Conservation (phyloP, 2,113 vertebrate species). For the Tringa solitaria region DNA sequence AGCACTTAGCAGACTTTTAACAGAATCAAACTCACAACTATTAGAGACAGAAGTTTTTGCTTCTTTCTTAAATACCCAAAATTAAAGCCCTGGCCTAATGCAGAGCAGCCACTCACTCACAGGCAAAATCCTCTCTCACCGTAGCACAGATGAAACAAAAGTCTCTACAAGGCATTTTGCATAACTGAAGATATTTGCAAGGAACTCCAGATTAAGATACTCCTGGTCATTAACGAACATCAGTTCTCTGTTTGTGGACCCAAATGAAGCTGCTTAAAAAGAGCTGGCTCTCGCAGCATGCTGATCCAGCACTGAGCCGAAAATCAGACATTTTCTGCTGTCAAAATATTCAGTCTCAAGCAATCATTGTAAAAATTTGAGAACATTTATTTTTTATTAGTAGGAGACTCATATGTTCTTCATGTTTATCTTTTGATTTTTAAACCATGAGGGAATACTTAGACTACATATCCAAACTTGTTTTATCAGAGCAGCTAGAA, state of each 20-base stretch:
- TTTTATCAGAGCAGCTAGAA: conserved; percentile 2
- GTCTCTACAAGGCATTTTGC: not conserved
- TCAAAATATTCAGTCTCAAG: not conserved
- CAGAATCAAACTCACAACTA: not conserved
- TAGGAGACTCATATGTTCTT: not conserved
- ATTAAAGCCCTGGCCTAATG: not conserved
- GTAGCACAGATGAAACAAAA: not conserved
- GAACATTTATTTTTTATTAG: not conserved
- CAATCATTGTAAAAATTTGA: not conserved
- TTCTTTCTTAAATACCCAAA: not conserved
- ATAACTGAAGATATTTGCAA: not conserved
- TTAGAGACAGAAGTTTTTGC: not conserved
- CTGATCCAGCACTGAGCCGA: not conserved
- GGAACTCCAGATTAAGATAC: not conserved
- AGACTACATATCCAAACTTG: conserved; percentile 3
- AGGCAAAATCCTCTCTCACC: not conserved
- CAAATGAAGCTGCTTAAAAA: not conserved
- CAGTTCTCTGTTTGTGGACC: not conserved
- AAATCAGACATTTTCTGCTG: not conserved
- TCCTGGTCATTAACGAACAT: not conserved
- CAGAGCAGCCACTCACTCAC: not conserved
- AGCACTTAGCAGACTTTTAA: not conserved
- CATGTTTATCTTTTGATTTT: not conserved
- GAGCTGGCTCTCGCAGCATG: not conserved
- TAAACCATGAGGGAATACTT: conserved; percentile 19